Evolutionary conservation across 2,797 vertebrate genomes (phyloP).

Genomic region (Neopelma chrysocephalum): DNA sequence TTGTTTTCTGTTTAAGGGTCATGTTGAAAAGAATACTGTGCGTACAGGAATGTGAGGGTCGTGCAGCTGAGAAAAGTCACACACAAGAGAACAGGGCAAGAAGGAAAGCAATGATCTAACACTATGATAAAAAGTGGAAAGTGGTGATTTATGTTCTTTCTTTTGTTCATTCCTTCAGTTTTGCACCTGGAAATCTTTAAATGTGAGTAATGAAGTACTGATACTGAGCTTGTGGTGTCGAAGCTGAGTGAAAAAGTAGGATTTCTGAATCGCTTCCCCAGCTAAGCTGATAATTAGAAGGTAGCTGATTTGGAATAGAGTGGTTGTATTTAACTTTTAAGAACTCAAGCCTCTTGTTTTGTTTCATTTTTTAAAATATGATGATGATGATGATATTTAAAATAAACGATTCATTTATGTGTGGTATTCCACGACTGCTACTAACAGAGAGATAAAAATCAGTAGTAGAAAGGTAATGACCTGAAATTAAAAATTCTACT

Average conservation of each 20-base stretch:
- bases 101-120: neutral
- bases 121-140: neutral
- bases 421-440: neutral
- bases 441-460: neutral
- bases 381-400: neutral
- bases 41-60: neutral
- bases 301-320: neutral
- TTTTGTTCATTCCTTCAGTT: neutral
- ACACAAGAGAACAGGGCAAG: neutral
- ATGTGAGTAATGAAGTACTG: neutral
- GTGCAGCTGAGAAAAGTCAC: fast-evolving
- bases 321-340: neutral
- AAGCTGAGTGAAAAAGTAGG: neutral
- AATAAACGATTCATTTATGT: neutral
- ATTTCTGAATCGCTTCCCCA: neutral
- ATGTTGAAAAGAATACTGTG: neutral
- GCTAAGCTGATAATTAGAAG: neutral
- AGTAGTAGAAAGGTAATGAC: neutral
- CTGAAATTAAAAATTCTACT: neutral
- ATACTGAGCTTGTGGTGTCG: neutral
- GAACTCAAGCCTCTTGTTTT: neutral
- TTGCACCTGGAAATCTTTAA: neutral
- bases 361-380: neutral
- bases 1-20: neutral
- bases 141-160: neutral